These are phyloP conservation scores for Ennomos quercinarius DNA, from an alignment of 2,888 invertebrate species.

Conservation along the genomic window DNA sequence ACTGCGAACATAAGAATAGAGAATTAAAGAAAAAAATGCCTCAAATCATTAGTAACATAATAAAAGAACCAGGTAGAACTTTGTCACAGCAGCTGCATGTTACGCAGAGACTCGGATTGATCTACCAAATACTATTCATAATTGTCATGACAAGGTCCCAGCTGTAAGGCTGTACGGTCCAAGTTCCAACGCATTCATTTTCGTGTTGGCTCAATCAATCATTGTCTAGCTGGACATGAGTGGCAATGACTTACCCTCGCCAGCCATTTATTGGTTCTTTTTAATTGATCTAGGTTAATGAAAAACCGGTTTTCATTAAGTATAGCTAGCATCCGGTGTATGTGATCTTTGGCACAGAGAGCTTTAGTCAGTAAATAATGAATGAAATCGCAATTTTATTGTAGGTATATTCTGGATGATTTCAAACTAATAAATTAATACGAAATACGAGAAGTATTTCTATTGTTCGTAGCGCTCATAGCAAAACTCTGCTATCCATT, in stretches of 20 bases:
- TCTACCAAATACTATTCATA: slow-evolving; percentile 10
- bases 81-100: slow-evolving; percentile 4
- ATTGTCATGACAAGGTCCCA: slow-evolving; percentile 14
- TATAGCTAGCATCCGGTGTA: slow-evolving; percentile 9
- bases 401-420: too few species aligned
- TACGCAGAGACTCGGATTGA: not conserved
- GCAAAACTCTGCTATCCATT: too few species aligned
- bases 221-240: slow-evolving; percentile 18
- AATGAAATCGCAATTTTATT: too few species aligned
- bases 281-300: slow-evolving; percentile 10
- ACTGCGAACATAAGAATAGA: slow-evolving; percentile 3
- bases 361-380: too few species aligned
- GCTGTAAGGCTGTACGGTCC: not conserved
- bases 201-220: slow-evolving; percentile 25
- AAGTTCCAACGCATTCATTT: slow-evolving; percentile 11
- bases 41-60: slow-evolving; percentile 4
- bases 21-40: slow-evolving; percentile 13
- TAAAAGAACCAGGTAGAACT: slow-evolving; percentile 9
- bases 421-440: too few species aligned
- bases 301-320: slow-evolving; percentile 7
- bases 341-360: not conserved
- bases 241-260: slow-evolving; percentile 11
- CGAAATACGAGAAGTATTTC: too few species aligned
- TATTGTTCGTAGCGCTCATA: too few species aligned
- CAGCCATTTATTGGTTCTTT: slow-evolving; percentile 13